Evolutionary conservation across 2,888 invertebrate species (phyloP), one percentile per base, ranked within the genome.

Genomic region (Apodemia duryi): DNA sequence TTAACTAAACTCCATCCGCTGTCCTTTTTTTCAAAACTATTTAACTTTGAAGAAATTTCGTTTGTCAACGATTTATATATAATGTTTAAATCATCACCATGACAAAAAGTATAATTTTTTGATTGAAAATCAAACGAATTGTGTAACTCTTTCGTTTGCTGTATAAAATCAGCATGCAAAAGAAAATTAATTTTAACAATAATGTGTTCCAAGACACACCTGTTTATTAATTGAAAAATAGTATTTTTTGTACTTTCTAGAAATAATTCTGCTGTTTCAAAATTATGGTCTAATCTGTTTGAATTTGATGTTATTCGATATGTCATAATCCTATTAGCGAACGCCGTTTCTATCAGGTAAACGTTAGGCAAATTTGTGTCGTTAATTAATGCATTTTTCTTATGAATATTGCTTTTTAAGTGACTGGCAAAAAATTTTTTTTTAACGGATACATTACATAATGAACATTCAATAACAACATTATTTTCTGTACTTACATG

Each of bases 21-120:
- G 61, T 74, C 71, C 66, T 72, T 75, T 66, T 71, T 71, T 51
- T 75, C 71, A 68, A 76, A 75, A 21, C 62, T 63, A 61, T 65
- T 63, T 38, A 72, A 62, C 65, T 69, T 71, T 35, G 68, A 62
- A 10, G 28, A 35, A 13, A 71, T 41, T 41, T 76, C 70, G 61
- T 70, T 68, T 5, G 64, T 62, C 21, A 73, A 54, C 29, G 70
- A 74, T 11, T 76, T 57, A 65, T 77, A 68, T 71, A 75, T 74
- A 10, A 75, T 64, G 66, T 74, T 73, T 10, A n/a, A 66, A 10
- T 29, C 32, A 64, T 68, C 70, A 11, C 54, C 63, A 43, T n/a
- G 63, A 65, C 52, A 66, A 65, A 70, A 63, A 11, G 68, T 65
- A 62, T 66, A 70, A 63, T 72, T 70, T 21, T 51, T 49, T 51